Evolutionary conservation across 2,888 invertebrate genomes (phyloP).

Genomic region (Drosophila vallismaia): DNA sequence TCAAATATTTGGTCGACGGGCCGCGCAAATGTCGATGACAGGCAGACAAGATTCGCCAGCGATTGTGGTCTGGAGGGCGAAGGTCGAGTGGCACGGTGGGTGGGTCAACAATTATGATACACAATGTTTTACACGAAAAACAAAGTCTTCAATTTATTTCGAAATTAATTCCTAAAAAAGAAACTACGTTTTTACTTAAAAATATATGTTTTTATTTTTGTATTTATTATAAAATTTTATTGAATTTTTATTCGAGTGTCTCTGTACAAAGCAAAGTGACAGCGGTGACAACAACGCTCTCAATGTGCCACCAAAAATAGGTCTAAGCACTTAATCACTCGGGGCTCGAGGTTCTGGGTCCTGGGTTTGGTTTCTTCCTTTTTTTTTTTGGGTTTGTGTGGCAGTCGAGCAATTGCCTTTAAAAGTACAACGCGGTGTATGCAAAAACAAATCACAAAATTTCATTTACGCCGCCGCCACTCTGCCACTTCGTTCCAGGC

Average conservation of each 20-base stretch:
- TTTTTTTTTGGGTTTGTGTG: constrained; percentile 1
- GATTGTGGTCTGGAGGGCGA: constrained; percentile 18
- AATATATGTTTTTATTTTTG: neutral
- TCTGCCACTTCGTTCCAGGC: constrained; percentile 47
- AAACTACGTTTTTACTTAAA: too few species aligned
- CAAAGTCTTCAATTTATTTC: neutral
- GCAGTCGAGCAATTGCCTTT: constrained; percentile 64
- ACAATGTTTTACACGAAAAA: neutral
- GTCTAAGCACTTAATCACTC: constrained; percentile 69
- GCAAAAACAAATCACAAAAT: constrained; percentile 58
- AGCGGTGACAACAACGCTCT: constrained; percentile 30
- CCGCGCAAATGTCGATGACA: constrained; percentile 33
- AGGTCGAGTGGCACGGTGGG: constrained; percentile 26
- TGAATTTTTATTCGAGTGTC: neutral
- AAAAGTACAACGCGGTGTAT: constrained; percentile 48
- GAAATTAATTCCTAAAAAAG: too few species aligned
- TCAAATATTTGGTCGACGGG: constrained; percentile 13
- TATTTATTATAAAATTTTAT: neutral
- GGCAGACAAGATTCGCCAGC: constrained; percentile 19
- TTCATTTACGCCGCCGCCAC: constrained; percentile 34
- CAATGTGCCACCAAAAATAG: constrained; percentile 38
- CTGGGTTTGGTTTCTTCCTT: constrained; percentile 10
- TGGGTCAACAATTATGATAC: constrained; percentile 15
- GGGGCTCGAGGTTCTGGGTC: constrained; percentile 16
- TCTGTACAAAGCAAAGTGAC: constrained; percentile 3